Conservation (phyloP, 1,140 invertebrate genomes). For the Ceratina japonica region DNA sequence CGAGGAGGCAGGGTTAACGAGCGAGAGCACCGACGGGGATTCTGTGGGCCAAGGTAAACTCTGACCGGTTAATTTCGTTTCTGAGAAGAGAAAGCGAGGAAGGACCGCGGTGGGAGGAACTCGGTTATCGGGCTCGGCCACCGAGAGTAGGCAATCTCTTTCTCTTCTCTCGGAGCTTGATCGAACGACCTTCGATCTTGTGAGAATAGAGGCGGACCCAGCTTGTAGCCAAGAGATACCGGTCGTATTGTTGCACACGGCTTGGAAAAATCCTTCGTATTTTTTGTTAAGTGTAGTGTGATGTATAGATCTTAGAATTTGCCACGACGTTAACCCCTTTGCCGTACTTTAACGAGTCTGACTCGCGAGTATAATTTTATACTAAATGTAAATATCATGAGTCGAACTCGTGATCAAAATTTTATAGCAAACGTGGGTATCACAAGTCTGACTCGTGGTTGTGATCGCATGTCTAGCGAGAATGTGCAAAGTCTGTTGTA, state of each 20-base stretch:
- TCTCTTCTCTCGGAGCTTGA: not conserved
- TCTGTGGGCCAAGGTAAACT: conserved; percentile 66
- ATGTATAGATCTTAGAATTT: too few relatives aligned
- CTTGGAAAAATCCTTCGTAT: too few relatives aligned
- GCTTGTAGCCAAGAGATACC: conserved; percentile 11
- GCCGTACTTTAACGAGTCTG: too few relatives aligned
- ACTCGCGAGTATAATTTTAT: too few relatives aligned
- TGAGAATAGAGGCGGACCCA: not conserved
- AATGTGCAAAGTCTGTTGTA: too few relatives aligned
- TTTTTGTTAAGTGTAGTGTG: too few relatives aligned
- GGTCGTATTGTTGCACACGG: not conserved
- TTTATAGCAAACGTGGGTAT: too few relatives aligned
- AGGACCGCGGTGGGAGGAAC: conserved; percentile 30
- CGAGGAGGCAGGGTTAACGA: conserved; percentile 67
- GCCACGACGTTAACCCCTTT: too few relatives aligned
- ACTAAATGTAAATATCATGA: too few relatives aligned
- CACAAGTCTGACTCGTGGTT: too few relatives aligned
- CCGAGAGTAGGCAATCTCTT: not conserved
- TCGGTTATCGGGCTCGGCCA: conserved; percentile 23
- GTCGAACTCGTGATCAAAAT: too few relatives aligned
- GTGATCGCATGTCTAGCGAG: too few relatives aligned
- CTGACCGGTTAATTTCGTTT: conserved; percentile 54
- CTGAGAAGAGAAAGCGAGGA: not conserved
- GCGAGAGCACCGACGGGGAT: conserved; percentile 58
- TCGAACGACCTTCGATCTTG: conserved; percentile 1